Percentiles rank a stretch among this genome's conserved stretches.
These are phyloP conservation scores for Eupristina koningsbergeri DNA, from an alignment of 1,140 invertebrate genomes.

Conservation along the genomic window DNA sequence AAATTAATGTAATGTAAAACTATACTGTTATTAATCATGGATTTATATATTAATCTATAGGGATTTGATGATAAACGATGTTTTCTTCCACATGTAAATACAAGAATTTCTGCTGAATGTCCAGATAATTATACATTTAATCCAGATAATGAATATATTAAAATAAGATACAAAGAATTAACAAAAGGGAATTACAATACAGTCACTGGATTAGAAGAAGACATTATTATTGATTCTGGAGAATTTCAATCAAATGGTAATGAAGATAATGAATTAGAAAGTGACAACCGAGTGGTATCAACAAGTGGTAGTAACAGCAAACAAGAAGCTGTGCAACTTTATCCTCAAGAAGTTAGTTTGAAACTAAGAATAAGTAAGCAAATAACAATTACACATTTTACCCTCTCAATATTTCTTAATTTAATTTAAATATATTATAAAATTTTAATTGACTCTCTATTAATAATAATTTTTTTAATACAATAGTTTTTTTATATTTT, in stretches of 20 bases:
- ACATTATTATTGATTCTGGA: constrained; percentile 49
- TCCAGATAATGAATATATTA: constrained; percentile 79
- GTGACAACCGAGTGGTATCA: too few species aligned
- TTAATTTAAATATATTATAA: too few species aligned
- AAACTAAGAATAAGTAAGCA: constrained; percentile 87
- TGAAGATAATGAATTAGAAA: neutral
- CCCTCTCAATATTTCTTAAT: too few species aligned
- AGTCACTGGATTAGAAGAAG: constrained; percentile 52
- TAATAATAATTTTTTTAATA: too few species aligned
- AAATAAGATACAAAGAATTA: constrained; percentile 73
- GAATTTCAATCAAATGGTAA: constrained; percentile 1
- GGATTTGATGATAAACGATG: constrained; percentile 80
- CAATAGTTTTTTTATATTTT: too few species aligned
- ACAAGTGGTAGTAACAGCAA: constrained; percentile 46
- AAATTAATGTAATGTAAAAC: neutral
- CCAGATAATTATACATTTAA: constrained; percentile 81
- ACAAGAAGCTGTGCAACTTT: constrained; percentile 85
- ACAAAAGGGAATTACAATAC: constrained; percentile 68
- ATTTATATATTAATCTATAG: neutral
- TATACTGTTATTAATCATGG: neutral
- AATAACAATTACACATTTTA: neutral
- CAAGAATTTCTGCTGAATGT: constrained; percentile 75
- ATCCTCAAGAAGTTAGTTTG: constrained; percentile 85
- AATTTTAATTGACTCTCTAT: too few species aligned
- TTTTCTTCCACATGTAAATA: constrained; percentile 80